These are phyloP conservation scores for Peromyscus maniculatus DNA, from an alignment of 2,113 vertebrate genomes.

Conservation along the genomic window DNA sequence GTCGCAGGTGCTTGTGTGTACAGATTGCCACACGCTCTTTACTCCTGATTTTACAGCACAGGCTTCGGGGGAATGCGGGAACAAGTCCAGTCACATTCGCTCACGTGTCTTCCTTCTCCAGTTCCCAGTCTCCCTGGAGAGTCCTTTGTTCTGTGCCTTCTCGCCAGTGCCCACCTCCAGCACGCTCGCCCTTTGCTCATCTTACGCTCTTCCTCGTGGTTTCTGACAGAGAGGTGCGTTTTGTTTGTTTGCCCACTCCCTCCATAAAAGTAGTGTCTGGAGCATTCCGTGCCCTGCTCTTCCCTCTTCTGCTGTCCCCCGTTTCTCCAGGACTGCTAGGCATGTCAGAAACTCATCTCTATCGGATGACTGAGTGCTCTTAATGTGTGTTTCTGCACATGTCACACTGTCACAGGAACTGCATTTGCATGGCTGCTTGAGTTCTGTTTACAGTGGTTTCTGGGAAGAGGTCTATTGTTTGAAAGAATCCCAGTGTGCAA, in stretches of 20 bases:
- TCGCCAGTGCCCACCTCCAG: neutral
- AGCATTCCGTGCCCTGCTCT: fast-evolving
- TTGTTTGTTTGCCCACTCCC: neutral
- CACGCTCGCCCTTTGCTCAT: neutral
- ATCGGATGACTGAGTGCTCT: neutral
- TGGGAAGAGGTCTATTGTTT: neutral
- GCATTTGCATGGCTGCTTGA: neutral
- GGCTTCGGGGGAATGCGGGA: neutral
- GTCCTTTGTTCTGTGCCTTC: neutral
- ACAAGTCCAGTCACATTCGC: neutral
- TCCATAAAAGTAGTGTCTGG: fast-evolving
- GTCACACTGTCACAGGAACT: neutral
- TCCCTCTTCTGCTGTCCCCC: neutral
- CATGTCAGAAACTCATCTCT: too few species aligned
- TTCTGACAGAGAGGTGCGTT: neutral
- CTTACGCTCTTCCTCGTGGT: neutral
- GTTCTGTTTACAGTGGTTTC: neutral
- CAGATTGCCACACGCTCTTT: neutral
- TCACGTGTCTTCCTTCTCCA: neutral
- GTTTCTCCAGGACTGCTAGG: neutral
- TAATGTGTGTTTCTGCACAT: neutral
- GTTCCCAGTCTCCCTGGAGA: neutral
- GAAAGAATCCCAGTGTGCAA: neutral
- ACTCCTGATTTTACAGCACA: neutral
- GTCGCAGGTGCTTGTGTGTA: neutral